These are phyloP conservation scores for Drosophila hamatofila DNA, from an alignment of 2,888 invertebrate genomes.

Conservation along the genomic window DNA sequence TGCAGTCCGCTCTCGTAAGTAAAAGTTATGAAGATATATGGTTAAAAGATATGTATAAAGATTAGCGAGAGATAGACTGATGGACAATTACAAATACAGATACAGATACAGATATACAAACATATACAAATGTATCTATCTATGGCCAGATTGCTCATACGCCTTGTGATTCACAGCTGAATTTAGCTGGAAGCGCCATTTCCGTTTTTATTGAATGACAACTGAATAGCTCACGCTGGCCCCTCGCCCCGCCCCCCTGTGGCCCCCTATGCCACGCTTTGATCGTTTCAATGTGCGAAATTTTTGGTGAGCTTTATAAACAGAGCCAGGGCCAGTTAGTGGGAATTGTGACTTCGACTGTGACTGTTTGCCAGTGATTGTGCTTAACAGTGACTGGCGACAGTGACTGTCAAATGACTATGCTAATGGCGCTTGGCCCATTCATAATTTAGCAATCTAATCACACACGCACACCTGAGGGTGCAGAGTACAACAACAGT, in stretches of 20 bases:
- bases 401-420: constrained; percentile 12
- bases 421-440: constrained; percentile 37
- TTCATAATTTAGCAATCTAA: constrained; percentile 72
- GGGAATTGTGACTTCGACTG: constrained; percentile 24
- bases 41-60: neutral
- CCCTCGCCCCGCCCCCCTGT: neutral
- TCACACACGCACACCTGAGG: constrained; percentile 24
- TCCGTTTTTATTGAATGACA: constrained; percentile 63
- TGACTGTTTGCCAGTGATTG: constrained; percentile 11
- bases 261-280: neutral
- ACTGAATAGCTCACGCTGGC: neutral
- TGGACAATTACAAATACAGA: neutral
- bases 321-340: constrained; percentile 65
- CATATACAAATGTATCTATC: constrained; percentile 24
- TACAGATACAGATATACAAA: neutral
- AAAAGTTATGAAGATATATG: constrained; percentile 21
- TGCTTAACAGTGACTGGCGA: constrained; percentile 4
- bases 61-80: constrained; percentile 2
- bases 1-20: constrained; percentile 85
- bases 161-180: constrained; percentile 59
- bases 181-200: constrained; percentile 65
- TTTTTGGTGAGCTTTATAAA: constrained; percentile 50
- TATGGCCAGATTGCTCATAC: constrained; percentile 61
- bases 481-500: constrained; percentile 56
- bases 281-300: constrained; percentile 30